Percentiles rank a stretch among this genome's conserved stretches.
These are phyloP conservation scores for Drosophila paulistorum DNA, from an alignment of 1,140 invertebrate species.

Conservation along the genomic window DNA sequence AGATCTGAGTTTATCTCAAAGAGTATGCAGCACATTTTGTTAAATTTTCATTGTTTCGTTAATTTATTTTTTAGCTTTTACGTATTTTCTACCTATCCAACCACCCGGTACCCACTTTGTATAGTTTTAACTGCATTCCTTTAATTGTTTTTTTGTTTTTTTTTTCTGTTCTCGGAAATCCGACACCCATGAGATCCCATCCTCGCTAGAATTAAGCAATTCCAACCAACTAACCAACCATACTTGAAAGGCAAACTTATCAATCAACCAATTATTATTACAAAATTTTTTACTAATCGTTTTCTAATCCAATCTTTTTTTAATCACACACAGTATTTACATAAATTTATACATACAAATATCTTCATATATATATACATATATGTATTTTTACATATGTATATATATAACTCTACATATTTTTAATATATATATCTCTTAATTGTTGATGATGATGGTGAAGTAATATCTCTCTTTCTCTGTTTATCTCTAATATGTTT, in stretches of 20 bases:
- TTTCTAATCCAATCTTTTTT: slow-evolving; percentile 76
- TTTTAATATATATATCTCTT: slow-evolving; percentile 61
- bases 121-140: not conserved
- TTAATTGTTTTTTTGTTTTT: slow-evolving; percentile 25
- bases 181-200: slow-evolving; percentile 48
- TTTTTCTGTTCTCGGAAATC: slow-evolving; percentile 28
- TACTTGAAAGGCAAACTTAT: slow-evolving; percentile 22
- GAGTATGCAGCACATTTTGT: slow-evolving; percentile 8
- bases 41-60: not conserved
- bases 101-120: not conserved
- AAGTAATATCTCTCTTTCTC: slow-evolving; percentile 82
- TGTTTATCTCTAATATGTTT: slow-evolving; percentile 82
- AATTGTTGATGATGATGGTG: slow-evolving; percentile 81
- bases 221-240: slow-evolving; percentile 37
- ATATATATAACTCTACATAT: slow-evolving; percentile 21
- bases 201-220: slow-evolving; percentile 40
- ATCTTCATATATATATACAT: slow-evolving; percentile 53
- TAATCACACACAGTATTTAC: slow-evolving; percentile 76
- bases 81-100: not conserved
- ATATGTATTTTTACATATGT: slow-evolving; percentile 14
- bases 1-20: not conserved
- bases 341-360: slow-evolving; percentile 54
- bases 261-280: slow-evolving; percentile 38
- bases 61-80: not conserved
- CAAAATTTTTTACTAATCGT: slow-evolving; percentile 76